Evolutionary conservation across 2,113 vertebrate species (phyloP).

Genomic region (Pantherophis guttatus): DNA sequence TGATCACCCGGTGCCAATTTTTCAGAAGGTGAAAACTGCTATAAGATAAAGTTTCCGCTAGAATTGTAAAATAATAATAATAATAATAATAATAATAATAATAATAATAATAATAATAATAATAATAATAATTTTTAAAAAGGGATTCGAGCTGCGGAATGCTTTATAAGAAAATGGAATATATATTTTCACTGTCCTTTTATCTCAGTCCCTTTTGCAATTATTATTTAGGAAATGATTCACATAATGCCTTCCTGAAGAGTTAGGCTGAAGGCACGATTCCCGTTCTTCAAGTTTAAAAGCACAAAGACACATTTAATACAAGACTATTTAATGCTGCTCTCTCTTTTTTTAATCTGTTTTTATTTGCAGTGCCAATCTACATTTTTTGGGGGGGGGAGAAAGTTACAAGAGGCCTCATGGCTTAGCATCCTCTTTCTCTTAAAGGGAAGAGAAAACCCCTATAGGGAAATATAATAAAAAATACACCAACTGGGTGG

Average conservation of each 20-base stretch:
- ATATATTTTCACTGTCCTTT: not conserved
- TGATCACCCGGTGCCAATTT: not conserved
- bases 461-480: not conserved
- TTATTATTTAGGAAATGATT: not conserved
- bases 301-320: no score
- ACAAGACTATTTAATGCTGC: no score
- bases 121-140: not conserved
- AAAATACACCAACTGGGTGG: not conserved
- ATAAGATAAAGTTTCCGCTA: not conserved
- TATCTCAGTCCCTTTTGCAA: not conserved
- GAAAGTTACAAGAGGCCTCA: not conserved
- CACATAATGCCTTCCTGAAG: not conserved
- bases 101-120: no score
- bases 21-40: not conserved
- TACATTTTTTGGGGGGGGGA: not conserved
- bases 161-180: not conserved
- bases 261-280: not conserved
- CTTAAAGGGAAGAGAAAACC: not conserved
- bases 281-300: not conserved
- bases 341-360: not conserved
- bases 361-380: not conserved
- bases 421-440: not conserved
- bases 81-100: no score
- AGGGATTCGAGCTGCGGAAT: not conserved
- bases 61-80: not conserved